Evolutionary conservation across 2,888 invertebrate genomes (phyloP), one percentile per base, ranked within the genome.

Genomic region (Glyphotaelius pellucidus): DNA sequence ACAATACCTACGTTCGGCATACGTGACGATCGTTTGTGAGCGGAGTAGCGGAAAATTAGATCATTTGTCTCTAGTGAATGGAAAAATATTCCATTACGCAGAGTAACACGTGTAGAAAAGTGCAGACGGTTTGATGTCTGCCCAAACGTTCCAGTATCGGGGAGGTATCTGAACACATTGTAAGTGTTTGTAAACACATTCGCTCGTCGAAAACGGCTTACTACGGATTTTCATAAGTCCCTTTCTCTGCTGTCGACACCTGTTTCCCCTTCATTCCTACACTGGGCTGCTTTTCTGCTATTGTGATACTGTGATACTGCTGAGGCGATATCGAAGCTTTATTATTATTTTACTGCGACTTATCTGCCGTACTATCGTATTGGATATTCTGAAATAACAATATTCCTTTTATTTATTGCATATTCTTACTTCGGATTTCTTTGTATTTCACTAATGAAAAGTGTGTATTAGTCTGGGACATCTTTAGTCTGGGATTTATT

Each of bases 81-180:
- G 87, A 87, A 87, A 87, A 87, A 67, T 87, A 87, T 87, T 87
- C 87, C 87, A 87, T 87, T 87, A 87, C 67, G 87, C 87, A 15
- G 67, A 87, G 87, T 87, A 87, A 87, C 87, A 87, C 87, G 87
- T 87, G 87, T 31, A 30, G 87, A 32, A 87, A 87, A 87, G 87
- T 87, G 87, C 87, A 87, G 31, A 30, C 15, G 87, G 87, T 87
- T 67, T 87, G 87, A 87, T 87, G 87, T 30, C 31, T 87, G 30
- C 52, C 85, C 31, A 5, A 32, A 25, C 42, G 30, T 35, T n/a
- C 19, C 31, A 30, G 19, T 31, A 35, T 67, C 52, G 87, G 52
- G 7, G 87, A 19, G 87, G 32, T 87, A 67, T 87, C 52, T 30
- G 52, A 31, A 87, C 15, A 52, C 87, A 87, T 67, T 19, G 30